Percentiles rank a stretch among this genome's conserved stretches.
Evolutionary conservation across 2,113 vertebrate genomes (phyloP).

Genomic region (Bos indicus): DNA sequence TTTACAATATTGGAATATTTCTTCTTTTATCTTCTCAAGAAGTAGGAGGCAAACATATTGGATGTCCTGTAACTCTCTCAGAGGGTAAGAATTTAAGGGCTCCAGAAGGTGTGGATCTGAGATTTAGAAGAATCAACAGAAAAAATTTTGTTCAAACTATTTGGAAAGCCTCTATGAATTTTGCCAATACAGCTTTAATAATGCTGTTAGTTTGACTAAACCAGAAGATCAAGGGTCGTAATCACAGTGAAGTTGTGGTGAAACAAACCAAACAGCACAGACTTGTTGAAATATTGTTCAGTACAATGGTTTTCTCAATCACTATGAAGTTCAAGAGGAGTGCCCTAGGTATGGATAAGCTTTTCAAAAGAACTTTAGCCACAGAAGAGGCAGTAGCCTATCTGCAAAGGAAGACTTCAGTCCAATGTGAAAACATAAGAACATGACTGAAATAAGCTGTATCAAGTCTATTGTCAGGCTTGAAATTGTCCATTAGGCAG

Average conservation of each 20-base stretch:
- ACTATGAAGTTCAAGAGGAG: not conserved
- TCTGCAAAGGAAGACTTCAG: not conserved
- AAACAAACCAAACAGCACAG: not conserved
- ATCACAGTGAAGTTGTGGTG: not conserved
- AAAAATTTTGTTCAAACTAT: not conserved
- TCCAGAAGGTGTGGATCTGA: not conserved
- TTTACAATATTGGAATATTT: not conserved
- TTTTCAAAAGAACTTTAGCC: not conserved
- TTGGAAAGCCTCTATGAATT: not conserved
- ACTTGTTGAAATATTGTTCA: not conserved
- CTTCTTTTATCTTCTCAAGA: not conserved
- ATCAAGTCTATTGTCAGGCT: not conserved
- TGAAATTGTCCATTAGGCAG: not conserved
- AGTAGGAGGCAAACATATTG: not conserved
- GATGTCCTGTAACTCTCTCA: not conserved
- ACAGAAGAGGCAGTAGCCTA: not conserved
- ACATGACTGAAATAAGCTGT: not conserved
- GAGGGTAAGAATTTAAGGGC: not conserved
- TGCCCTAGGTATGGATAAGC: not conserved
- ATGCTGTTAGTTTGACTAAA: not conserved
- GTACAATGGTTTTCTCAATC: not conserved
- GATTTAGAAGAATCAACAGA: not conserved
- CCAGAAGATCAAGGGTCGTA: not conserved
- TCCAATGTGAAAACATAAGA: not conserved
- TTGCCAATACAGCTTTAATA: not conserved